Evolutionary conservation across 64 coral and sea anemone genomes (phyloP).

Genomic region (Montipora efflorescens): DNA sequence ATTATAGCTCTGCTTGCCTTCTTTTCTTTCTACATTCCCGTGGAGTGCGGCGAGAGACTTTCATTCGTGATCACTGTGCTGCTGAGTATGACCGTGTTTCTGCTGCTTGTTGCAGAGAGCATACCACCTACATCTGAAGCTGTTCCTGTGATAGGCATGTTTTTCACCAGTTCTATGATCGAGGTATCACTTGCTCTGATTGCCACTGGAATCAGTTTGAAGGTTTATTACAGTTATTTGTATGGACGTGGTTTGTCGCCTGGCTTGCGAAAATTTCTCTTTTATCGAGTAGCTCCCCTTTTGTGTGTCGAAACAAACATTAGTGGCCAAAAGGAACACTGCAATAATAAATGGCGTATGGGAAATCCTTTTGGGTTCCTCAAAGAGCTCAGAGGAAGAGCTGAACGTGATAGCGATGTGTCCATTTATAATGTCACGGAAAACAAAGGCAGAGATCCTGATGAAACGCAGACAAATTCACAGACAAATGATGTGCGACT

Average conservation of each 20-base stretch:
- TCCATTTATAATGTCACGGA: constrained; percentile 12
- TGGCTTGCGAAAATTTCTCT: constrained; percentile 62
- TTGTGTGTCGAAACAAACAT: constrained; percentile 46
- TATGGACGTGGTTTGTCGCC: constrained; percentile 35
- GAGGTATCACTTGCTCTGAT: constrained; percentile 82
- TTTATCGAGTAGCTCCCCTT: constrained; percentile 62
- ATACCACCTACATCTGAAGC: constrained; percentile 92
- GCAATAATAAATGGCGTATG: background rate
- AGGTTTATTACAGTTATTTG: constrained; percentile 83
- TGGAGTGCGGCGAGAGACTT: constrained; percentile 88
- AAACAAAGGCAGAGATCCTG: background rate
- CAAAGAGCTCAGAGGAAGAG: background rate
- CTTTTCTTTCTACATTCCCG: constrained; percentile 90
- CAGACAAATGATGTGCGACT: background rate
- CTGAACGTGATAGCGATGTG: background rate
- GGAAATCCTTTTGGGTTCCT: background rate
- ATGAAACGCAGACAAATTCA: background rate
- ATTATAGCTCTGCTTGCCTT: constrained; percentile 90
- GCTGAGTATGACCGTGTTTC: constrained; percentile 89
- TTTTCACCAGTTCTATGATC: constrained; percentile 81
- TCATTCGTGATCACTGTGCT: constrained; percentile 90
- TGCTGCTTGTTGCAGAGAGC: constrained; percentile 84
- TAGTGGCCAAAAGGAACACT: background rate
- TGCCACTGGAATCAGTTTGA: constrained; percentile 79
- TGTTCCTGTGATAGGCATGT: constrained; percentile 80